Conservation (phyloP, 1,140 invertebrate genomes). For the Drosophila seguyi region DNA sequence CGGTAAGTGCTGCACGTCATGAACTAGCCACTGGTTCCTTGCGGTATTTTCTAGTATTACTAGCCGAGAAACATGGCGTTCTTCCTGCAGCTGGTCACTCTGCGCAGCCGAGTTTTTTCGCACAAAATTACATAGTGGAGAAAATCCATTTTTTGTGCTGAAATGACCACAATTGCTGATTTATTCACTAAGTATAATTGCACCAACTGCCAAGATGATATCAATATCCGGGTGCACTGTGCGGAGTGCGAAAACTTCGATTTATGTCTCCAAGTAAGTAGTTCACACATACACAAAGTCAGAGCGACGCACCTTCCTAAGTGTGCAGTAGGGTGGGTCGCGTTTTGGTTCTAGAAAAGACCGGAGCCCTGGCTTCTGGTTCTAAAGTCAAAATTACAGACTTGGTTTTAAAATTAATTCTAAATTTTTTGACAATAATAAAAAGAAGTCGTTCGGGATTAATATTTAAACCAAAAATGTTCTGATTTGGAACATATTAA, state of each 20-base stretch:
- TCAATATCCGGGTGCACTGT: constrained; percentile 94
- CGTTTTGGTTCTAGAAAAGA: constrained; percentile 1
- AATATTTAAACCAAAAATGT: background rate
- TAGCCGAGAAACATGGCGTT: constrained; percentile 25
- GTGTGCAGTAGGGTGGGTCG: constrained; percentile 28
- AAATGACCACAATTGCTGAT: constrained; percentile 79
- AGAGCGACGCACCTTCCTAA: constrained; percentile 10
- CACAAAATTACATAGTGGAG: constrained; percentile 42
- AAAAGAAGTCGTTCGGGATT: background rate
- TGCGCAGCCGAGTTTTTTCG: constrained; percentile 54
- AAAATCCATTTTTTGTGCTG: constrained; percentile 40
- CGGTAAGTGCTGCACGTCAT: background rate
- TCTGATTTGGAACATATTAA: background rate
- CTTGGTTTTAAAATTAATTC: background rate
- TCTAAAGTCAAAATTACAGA: background rate
- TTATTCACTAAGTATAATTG: constrained; percentile 94
- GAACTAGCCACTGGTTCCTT: constrained; percentile 10
- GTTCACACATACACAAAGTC: constrained; percentile 34
- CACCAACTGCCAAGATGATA: constrained; percentile 96
- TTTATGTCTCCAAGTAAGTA: constrained; percentile 95
- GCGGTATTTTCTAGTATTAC: background rate
- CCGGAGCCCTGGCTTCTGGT: background rate
- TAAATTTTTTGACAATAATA: background rate
- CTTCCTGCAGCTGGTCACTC: constrained; percentile 35
- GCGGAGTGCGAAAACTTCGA: constrained; percentile 94